A percentile compares a stretch with the other conserved stretches of the same genome.
Evolutionary conservation across 2,113 vertebrate genomes (phyloP).

Genomic region (Scatophagus argus): DNA sequence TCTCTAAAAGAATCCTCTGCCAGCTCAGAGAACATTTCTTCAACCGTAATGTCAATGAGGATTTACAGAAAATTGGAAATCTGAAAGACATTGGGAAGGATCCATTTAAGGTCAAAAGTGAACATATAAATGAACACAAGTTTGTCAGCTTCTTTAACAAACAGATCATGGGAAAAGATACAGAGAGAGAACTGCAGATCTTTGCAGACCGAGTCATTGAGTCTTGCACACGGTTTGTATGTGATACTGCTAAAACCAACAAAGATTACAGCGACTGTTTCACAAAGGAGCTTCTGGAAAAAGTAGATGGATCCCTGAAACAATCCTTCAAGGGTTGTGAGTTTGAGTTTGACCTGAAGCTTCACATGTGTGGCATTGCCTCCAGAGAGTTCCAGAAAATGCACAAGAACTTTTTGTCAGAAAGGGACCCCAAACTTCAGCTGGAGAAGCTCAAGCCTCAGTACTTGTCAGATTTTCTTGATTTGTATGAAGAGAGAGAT

Average conservation of each 20-base stretch:
- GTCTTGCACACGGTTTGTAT: constrained; percentile 6
- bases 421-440: constrained; percentile 22
- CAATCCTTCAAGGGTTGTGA: fast-evolving
- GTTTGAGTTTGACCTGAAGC: constrained; percentile 62
- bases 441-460: constrained; percentile 55
- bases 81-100: neutral
- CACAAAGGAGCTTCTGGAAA: constrained; percentile 46
- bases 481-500: constrained; percentile 55
- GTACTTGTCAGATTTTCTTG: constrained; percentile 61
- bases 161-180: no score
- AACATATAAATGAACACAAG: constrained; percentile 2
- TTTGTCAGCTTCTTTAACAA: no score
- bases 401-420: constrained; percentile 59
- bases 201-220: constrained; percentile 28
- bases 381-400: constrained; percentile 52
- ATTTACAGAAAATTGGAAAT: neutral
- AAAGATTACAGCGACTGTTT: constrained; percentile 68
- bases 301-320: constrained; percentile 41
- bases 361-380: constrained; percentile 71
- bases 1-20: constrained; percentile 23
- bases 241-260: constrained; percentile 21
- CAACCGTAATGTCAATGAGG: constrained; percentile 24
- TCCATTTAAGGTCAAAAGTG: neutral
- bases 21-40: constrained; percentile 51
- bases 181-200: neutral